phyloP scores from a whole-genome alignment of 2,888 invertebrate genomes.

The Ennomos quercinarius region DNA sequence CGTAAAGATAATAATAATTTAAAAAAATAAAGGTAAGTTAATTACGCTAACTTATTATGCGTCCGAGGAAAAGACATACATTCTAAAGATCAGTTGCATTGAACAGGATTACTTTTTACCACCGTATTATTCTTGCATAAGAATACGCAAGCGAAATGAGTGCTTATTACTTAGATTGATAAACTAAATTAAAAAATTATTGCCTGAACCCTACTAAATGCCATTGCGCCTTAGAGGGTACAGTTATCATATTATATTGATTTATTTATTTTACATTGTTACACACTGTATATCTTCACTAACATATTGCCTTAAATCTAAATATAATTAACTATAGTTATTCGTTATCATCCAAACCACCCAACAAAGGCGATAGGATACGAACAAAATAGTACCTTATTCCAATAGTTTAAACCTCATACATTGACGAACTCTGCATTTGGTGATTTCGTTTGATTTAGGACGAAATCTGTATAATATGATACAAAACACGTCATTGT shows the following conservation, averaged over 20 bases:
- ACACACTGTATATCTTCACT: conserved; percentile 19
- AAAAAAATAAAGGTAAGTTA: no score
- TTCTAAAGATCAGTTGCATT: no score
- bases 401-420: conserved; percentile 24
- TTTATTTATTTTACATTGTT: background rate
- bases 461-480: background rate
- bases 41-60: no score
- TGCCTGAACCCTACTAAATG: no score
- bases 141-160: no score
- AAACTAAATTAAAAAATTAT: no score
- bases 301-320: background rate
- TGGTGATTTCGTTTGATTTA: conserved; percentile 1
- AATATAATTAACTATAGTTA: conserved; percentile 5
- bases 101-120: no score
- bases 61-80: no score
- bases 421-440: conserved; percentile 22
- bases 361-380: conserved; percentile 15
- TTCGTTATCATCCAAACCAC: conserved; percentile 5
- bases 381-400: conserved; percentile 18
- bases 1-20: no score
- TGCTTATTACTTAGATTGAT: no score
- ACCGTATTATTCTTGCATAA: no score
- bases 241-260: background rate
- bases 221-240: no score
- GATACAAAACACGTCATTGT: conserved; percentile 23